phyloP scores from a whole-genome alignment of 2,888 invertebrate species.

The Tethea ocularis region DNA sequence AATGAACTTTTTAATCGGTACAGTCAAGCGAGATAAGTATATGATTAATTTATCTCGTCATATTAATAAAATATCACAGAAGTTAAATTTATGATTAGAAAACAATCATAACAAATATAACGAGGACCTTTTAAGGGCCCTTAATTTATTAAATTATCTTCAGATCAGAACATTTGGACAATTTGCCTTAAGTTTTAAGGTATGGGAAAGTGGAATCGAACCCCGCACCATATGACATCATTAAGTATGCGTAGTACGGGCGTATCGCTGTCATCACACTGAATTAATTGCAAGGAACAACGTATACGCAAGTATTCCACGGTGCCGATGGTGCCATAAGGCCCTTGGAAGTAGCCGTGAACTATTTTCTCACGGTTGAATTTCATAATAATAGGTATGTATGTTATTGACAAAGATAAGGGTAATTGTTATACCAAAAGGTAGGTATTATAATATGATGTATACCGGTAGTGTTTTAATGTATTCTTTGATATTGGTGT shows the following conservation, averaged over 20 bases:
- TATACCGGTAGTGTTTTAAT: too few relatives aligned
- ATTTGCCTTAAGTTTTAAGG: constrained; percentile 32
- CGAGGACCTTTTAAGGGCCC: not conserved
- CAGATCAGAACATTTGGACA: constrained; percentile 20
- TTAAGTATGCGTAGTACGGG: constrained; percentile 67
- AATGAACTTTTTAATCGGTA: constrained; percentile 30
- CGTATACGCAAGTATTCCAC: constrained; percentile 41
- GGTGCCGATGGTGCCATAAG: constrained; percentile 59
- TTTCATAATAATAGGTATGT: not conserved
- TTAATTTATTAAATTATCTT: constrained; percentile 7
- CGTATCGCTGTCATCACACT: constrained; percentile 75
- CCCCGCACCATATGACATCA: constrained; percentile 66
- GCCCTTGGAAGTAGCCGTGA: constrained; percentile 52
- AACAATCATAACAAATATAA: not conserved
- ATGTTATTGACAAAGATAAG: not conserved
- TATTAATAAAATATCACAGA: not conserved
- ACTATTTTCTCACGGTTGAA: constrained; percentile 65
- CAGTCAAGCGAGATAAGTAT: constrained; percentile 21
- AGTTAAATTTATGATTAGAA: not conserved
- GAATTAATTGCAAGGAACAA: constrained; percentile 80
- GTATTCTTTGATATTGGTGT: too few relatives aligned
- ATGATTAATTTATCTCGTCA: constrained; percentile 22
- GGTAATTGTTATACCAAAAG: too few relatives aligned
- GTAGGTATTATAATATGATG: too few relatives aligned
- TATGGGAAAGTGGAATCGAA: constrained; percentile 64